Conservation (phyloP, 2,113 vertebrate species). For the Epinephelus lanceolatus region DNA sequence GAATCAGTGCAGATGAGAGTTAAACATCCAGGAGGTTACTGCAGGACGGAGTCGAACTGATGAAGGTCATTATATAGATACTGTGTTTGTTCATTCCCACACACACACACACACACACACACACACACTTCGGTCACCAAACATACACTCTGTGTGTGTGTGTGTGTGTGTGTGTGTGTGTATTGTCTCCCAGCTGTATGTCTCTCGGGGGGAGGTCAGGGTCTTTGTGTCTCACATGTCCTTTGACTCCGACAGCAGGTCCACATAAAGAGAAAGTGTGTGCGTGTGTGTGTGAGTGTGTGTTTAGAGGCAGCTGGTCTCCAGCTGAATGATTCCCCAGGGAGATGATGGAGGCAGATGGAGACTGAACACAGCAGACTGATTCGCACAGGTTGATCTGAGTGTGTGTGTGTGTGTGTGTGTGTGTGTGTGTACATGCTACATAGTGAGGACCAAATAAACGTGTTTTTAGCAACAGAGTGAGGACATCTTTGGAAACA, state of each 20-base stretch:
- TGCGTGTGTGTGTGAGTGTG: slow-evolving; percentile 14
- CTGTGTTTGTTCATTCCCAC: too few species aligned
- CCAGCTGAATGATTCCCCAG: slow-evolving; percentile 13
- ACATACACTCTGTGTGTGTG: neutral
- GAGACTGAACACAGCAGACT: neutral
- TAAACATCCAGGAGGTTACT: too few species aligned
- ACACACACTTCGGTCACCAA: too few species aligned
- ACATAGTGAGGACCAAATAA: too few species aligned
- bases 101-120: too few species aligned
- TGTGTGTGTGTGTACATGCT: too few species aligned
- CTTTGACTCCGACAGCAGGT: slow-evolving; percentile 38
- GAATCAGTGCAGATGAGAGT: too few species aligned
- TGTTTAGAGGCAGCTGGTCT: slow-evolving; percentile 26
- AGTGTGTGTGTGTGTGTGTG: too few species aligned
- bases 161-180: neutral
- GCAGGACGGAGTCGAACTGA: too few species aligned
- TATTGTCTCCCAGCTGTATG: slow-evolving; percentile 9
- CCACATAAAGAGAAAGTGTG: slow-evolving; percentile 1
- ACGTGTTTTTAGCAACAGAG: too few species aligned
- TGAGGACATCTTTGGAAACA: too few species aligned
- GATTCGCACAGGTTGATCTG: slow-evolving; percentile 29
- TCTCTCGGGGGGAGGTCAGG: neutral
- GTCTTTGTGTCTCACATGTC: slow-evolving; percentile 18
- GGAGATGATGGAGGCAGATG: slow-evolving; percentile 8
- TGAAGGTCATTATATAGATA: too few species aligned